These are phyloP conservation scores for Mesorhabditis sp. DNA, from an alignment of 2,888 invertebrate genomes.

Conservation along the genomic window DNA sequence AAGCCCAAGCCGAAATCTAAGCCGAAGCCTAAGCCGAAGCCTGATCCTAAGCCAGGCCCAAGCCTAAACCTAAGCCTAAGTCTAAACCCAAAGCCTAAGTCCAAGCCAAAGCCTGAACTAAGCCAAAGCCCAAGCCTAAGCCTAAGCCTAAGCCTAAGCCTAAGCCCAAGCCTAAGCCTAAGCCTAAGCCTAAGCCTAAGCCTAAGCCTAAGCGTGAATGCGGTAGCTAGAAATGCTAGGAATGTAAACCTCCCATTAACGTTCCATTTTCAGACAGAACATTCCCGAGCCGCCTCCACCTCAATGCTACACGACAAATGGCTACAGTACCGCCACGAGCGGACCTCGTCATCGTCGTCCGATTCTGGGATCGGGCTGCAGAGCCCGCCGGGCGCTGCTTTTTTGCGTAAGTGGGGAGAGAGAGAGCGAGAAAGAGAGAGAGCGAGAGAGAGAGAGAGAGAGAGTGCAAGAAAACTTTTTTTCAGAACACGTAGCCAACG, in stretches of 20 bases:
- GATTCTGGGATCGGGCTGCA: slow-evolving; percentile 34
- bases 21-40: neutral
- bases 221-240: no score
- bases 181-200: neutral
- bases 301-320: slow-evolving; percentile 30
- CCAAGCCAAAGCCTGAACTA: neutral
- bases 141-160: neutral
- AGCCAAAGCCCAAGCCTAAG: neutral
- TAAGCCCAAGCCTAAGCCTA: neutral
- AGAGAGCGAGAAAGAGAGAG: neutral
- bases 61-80: neutral
- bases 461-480: slow-evolving; percentile 2
- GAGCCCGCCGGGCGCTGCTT: slow-evolving; percentile 21
- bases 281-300: slow-evolving; percentile 18
- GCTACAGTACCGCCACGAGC: slow-evolving; percentile 27
- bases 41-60: neutral
- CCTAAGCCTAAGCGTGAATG: neutral
- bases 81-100: neutral
- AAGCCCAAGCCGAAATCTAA: neutral
- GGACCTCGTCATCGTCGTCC: slow-evolving; percentile 29
- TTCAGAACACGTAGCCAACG: neutral
- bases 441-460: slow-evolving; percentile 9
- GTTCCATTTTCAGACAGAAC: neutral
- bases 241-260: neutral
- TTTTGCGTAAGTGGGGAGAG: neutral